A percentile compares a stretch with the other conserved stretches of the same genome.
Evolutionary conservation across 2,797 vertebrate genomes (phyloP).

Genomic region (Benthosema pterotum): DNA sequence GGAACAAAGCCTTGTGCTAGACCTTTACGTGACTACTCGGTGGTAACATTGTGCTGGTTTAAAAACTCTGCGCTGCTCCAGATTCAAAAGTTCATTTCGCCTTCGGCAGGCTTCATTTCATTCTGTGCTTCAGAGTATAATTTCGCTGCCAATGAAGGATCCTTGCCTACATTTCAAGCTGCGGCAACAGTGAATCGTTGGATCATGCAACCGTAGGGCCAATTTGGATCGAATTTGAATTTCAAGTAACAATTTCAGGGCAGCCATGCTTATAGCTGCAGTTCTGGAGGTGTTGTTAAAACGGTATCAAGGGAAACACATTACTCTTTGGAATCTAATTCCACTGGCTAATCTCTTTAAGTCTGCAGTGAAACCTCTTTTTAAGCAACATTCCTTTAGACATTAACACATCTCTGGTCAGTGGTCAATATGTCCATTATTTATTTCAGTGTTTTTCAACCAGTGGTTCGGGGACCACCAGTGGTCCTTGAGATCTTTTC

Average conservation of each 20-base stretch:
- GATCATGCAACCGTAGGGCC: slow-evolving; percentile 27
- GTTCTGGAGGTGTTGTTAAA: slow-evolving; percentile 20
- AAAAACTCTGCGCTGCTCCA: slow-evolving; percentile 17
- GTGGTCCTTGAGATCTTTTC: no score
- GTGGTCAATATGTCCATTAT: slow-evolving; percentile 12
- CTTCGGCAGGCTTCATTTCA: slow-evolving; percentile 12
- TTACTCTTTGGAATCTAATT: slow-evolving; percentile 28
- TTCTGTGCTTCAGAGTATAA: slow-evolving; percentile 12
- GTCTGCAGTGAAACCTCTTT: slow-evolving; percentile 9
- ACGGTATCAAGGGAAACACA: slow-evolving; percentile 5
- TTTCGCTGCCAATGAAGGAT: slow-evolving; percentile 27
- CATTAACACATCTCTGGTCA: neutral
- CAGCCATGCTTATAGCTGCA: slow-evolving; percentile 40
- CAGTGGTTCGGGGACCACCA: no score
- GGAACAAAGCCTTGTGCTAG: slow-evolving; percentile 51
- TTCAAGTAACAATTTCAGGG: slow-evolving; percentile 41
- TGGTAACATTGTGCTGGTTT: slow-evolving; percentile 36
- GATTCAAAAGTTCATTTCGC: slow-evolving; percentile 24
- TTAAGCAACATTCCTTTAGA: slow-evolving; percentile 18
- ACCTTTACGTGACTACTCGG: slow-evolving; percentile 59
- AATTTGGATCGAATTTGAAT: slow-evolving; percentile 13
- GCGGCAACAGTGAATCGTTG: slow-evolving; percentile 14
- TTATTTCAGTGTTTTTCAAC: slow-evolving; percentile 31
- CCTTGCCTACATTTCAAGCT: slow-evolving; percentile 20
- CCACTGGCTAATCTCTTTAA: slow-evolving; percentile 29